phyloP scores from a whole-genome alignment of 2,888 invertebrate genomes.

The Allolobophora icterica region DNA sequence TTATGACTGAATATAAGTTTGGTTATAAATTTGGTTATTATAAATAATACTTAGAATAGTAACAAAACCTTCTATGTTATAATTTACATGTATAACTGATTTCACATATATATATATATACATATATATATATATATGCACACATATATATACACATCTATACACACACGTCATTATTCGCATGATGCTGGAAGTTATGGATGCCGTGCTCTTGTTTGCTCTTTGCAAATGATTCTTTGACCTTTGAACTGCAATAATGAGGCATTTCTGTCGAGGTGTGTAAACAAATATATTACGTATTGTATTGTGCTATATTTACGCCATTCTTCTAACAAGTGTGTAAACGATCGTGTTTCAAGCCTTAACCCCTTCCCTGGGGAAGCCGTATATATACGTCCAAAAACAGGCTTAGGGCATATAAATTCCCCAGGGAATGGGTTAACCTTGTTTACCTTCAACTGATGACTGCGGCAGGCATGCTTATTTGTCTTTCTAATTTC shows the following conservation, averaged over 20 bases:
- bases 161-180: not conserved
- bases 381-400: too few species aligned
- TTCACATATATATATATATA: constrained; percentile 21
- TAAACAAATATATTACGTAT: too few species aligned
- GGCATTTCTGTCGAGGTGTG: too few species aligned
- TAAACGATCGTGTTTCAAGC: too few species aligned
- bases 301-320: too few species aligned
- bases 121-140: not conserved
- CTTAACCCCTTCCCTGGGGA: too few species aligned
- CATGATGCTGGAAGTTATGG: not conserved
- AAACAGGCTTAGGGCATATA: too few species aligned
- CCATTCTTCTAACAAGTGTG: too few species aligned
- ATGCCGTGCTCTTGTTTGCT: not conserved
- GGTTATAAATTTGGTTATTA: too few species aligned
- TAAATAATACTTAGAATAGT: not conserved
- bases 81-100: not conserved
- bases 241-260: too few species aligned
- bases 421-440: not conserved
- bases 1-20: not conserved
- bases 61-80: not conserved
- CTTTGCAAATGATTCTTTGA: too few species aligned
- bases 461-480: not conserved
- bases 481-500: not conserved
- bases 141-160: not conserved
- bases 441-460: not conserved